Conservation (phyloP, 2,797 vertebrate genomes). For the Gastrophryne carolinensis region DNA sequence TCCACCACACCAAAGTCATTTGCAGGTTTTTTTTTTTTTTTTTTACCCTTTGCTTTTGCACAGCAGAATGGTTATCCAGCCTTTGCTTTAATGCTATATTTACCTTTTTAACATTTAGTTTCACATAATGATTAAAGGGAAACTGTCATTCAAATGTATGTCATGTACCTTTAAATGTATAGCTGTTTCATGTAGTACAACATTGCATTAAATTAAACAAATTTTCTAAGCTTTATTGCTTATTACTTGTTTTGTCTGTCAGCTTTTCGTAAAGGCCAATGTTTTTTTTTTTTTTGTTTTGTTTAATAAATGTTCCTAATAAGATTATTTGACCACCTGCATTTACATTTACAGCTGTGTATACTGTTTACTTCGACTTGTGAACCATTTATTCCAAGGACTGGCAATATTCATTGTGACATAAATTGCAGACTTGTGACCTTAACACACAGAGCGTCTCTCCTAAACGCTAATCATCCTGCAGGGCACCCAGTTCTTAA, state of each 20-base stretch:
- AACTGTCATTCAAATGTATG: conserved; percentile 22
- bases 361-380: no score
- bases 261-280: neutral
- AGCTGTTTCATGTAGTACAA: conserved; percentile 32
- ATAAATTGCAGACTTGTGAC: no score
- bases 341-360: no score
- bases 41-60: no score
- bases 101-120: neutral
- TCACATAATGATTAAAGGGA: conserved; percentile 21
- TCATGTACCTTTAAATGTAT: conserved; percentile 17
- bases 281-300: neutral
- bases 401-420: no score
- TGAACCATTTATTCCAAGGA: no score
- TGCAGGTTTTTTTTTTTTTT: neutral
- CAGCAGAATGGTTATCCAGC: neutral
- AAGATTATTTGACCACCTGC: no score
- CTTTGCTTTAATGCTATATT: conserved; percentile 13
- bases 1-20: neutral
- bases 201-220: conserved; percentile 24
- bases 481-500: no score
- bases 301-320: no score
- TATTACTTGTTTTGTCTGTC: neutral
- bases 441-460: no score
- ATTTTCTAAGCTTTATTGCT: conserved; percentile 18
- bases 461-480: no score